Evolutionary conservation across 2,888 invertebrate genomes (phyloP).

Genomic region (Drosophila birchii): DNA sequence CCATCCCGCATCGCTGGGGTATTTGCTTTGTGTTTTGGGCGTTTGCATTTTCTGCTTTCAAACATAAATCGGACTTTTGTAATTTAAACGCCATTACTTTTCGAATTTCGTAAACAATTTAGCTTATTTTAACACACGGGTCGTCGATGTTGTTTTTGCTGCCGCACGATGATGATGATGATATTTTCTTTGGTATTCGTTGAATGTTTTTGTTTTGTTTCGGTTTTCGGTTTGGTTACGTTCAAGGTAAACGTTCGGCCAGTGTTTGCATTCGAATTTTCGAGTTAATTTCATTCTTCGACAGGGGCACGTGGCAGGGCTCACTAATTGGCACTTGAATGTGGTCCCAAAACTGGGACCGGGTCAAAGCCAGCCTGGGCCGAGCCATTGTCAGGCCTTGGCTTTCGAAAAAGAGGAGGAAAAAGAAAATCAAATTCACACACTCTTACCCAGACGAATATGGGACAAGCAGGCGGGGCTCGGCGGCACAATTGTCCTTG

Average conservation of each 20-base stretch:
- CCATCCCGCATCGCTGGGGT: neutral
- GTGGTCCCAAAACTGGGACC: slow-evolving; percentile 26
- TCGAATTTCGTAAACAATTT: slow-evolving; percentile 65
- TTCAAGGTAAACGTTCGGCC: slow-evolving; percentile 61
- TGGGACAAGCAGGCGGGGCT: slow-evolving; percentile 21
- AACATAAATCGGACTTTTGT: slow-evolving; percentile 52
- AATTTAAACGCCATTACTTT: slow-evolving; percentile 75
- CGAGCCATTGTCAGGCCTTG: slow-evolving; percentile 39
- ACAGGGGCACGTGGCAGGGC: slow-evolving; percentile 38
- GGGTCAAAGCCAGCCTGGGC: slow-evolving; percentile 22
- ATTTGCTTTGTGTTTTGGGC: slow-evolving; percentile 8
- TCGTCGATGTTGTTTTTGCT: slow-evolving; percentile 30
- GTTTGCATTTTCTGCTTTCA: slow-evolving; percentile 23
- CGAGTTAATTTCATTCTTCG: slow-evolving; percentile 50
- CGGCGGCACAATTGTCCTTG: slow-evolving; percentile 63
- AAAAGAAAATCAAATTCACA: slow-evolving; percentile 36
- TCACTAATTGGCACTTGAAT: slow-evolving; percentile 65
- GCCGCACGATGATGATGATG: slow-evolving; percentile 48
- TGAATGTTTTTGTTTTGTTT: slow-evolving; percentile 25
- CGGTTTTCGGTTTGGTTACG: slow-evolving; percentile 23
- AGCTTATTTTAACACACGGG: slow-evolving; percentile 44
- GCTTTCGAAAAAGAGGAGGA: slow-evolving; percentile 16
- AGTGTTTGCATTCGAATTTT: slow-evolving; percentile 45
- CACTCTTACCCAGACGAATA: slow-evolving; percentile 28
- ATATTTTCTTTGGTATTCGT: slow-evolving; percentile 30